Percentiles rank a stretch among this genome's conserved stretches.
Evolutionary conservation across 2,888 invertebrate species (phyloP).

Genomic region (Eupeodes luniger): DNA sequence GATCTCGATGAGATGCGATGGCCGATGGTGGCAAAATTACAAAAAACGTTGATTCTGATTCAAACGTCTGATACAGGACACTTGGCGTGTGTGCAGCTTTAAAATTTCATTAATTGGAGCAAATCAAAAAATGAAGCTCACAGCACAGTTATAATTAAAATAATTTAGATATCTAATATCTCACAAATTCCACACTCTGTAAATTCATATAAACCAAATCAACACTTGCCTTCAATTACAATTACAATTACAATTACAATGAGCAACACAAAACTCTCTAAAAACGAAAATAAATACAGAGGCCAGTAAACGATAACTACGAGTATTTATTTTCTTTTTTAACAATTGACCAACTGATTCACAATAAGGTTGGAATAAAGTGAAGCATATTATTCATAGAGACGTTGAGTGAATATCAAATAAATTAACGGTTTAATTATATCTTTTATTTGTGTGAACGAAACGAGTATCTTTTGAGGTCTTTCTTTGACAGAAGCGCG

Average conservation of each 20-base stretch:
- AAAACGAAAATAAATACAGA: slow-evolving; percentile 29
- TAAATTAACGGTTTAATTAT: slow-evolving; percentile 70
- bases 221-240: neutral
- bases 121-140: slow-evolving; percentile 32
- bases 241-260: neutral
- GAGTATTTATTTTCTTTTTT: slow-evolving; percentile 28
- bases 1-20: too few species aligned
- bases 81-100: neutral
- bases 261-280: slow-evolving; percentile 62
- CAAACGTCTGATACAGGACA: neutral
- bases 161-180: slow-evolving; percentile 30
- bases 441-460: neutral
- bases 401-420: slow-evolving; percentile 64
- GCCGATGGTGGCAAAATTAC: slow-evolving; percentile 7
- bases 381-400: slow-evolving; percentile 38
- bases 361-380: slow-evolving; percentile 70
- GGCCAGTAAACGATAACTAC: neutral
- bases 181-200: slow-evolving; percentile 36
- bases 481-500: slow-evolving; percentile 49
- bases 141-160: slow-evolving; percentile 28
- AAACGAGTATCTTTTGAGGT: slow-evolving; percentile 57
- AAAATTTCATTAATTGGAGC: slow-evolving; percentile 21
- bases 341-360: slow-evolving; percentile 60
- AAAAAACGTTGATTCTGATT: neutral
- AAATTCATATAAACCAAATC: neutral